These are phyloP conservation scores for Euzetes globulus DNA, from an alignment of 2,888 invertebrate species.

Conservation along the genomic window DNA sequence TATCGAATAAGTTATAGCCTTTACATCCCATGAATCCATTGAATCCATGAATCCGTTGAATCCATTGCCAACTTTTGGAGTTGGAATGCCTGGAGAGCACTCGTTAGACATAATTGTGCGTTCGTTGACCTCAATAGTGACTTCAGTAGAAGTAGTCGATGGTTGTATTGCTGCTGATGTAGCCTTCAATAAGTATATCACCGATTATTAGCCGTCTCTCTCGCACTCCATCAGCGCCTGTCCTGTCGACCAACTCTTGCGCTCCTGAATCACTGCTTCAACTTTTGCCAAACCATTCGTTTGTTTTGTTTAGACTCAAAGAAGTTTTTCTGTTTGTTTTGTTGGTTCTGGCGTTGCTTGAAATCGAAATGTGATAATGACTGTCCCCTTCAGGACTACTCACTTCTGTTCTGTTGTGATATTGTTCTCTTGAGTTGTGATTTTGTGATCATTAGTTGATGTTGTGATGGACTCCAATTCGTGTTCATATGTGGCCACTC, in stretches of 20 bases:
- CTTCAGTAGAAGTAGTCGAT: slow-evolving; percentile 26
- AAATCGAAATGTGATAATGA: too few relatives aligned
- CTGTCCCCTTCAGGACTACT: too few relatives aligned
- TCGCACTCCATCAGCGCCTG: slow-evolving; percentile 3
- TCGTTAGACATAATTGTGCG: slow-evolving; percentile 28
- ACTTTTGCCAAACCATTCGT: not conserved
- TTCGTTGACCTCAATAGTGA: slow-evolving; percentile 30
- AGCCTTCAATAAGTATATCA: slow-evolving; percentile 28
- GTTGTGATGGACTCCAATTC: slow-evolving; percentile 23
- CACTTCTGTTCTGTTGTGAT: not conserved
- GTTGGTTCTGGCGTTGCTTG: too few relatives aligned
- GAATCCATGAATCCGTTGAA: not conserved
- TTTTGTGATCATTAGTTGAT: slow-evolving; percentile 1
- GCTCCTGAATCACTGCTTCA: not conserved
- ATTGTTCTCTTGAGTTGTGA: not conserved
- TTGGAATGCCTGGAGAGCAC: slow-evolving; percentile 22
- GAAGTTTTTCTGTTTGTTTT: too few relatives aligned
- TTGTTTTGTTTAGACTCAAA: not conserved
- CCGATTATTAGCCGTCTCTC: slow-evolving; percentile 29
- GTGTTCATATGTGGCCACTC: slow-evolving; percentile 44
- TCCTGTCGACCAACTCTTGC: slow-evolving; percentile 17
- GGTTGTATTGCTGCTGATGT: slow-evolving; percentile 5
- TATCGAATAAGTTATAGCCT: slow-evolving; percentile 1
- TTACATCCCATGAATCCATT: not conserved
- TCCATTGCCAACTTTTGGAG: slow-evolving; percentile 28